Conservation (phyloP, 2,888 invertebrate genomes). For the Panzeria rudis region DNA sequence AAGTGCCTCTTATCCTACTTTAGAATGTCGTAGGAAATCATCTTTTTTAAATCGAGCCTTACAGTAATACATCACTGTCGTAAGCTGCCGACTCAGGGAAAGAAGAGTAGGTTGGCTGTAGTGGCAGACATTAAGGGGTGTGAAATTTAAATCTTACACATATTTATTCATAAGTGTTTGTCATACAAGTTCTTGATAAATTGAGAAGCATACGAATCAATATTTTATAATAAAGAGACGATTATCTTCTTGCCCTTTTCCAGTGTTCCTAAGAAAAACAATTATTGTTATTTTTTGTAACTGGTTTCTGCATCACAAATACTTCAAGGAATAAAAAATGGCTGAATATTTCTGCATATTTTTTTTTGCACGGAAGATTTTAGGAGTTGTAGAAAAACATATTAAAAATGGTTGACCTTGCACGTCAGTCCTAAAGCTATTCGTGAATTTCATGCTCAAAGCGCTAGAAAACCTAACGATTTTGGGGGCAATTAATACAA, state of each 20-base stretch:
- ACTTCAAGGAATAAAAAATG: not conserved
- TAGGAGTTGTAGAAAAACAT: too few species aligned
- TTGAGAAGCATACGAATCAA: not conserved
- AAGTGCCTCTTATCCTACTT: conserved; percentile 52
- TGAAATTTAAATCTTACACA: conserved; percentile 56
- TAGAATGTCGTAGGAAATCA: conserved; percentile 5
- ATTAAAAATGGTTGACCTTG: too few species aligned
- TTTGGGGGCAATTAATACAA: too few species aligned
- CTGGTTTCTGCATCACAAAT: not conserved
- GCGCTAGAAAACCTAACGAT: too few species aligned
- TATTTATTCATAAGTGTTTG: conserved; percentile 12
- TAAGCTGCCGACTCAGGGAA: not conserved
- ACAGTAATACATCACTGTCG: conserved; percentile 42
- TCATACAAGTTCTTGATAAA: conserved; percentile 19
- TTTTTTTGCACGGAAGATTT: not conserved
- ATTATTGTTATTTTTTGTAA: not conserved
- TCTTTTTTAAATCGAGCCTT: conserved; percentile 15
- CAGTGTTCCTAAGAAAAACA: not conserved
- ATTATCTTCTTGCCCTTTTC: conserved; percentile 1
- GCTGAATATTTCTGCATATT: too few species aligned
- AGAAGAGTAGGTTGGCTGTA: conserved; percentile 6
- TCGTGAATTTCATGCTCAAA: too few species aligned
- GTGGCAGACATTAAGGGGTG: conserved; percentile 52
- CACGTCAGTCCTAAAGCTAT: too few species aligned
- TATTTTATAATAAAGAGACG: not conserved